Evolutionary conservation across 2,888 invertebrate species (phyloP).

Genomic region (Agrotis exclamationis): DNA sequence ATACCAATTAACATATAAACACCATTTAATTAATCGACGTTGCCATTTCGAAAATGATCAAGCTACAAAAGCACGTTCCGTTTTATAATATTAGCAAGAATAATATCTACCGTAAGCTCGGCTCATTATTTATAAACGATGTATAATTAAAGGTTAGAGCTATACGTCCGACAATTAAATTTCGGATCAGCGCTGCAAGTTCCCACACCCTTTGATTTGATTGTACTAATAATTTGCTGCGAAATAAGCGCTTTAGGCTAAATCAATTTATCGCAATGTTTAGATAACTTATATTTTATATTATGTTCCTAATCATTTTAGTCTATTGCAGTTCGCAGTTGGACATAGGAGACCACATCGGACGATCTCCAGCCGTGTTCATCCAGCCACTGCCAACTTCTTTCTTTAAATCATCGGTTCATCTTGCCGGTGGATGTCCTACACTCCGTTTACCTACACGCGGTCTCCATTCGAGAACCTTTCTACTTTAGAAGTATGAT

Average conservation of each 20-base stretch:
- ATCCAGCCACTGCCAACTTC: no score
- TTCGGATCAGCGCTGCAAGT: conserved; percentile 68
- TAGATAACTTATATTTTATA: conserved; percentile 11
- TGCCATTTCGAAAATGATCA: conserved; percentile 32
- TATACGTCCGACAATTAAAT: conserved; percentile 75
- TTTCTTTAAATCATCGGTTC: no score
- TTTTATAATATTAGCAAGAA: conserved; percentile 34
- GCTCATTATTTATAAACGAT: conserved; percentile 59
- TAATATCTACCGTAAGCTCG: conserved; percentile 46
- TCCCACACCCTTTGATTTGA: conserved; percentile 77
- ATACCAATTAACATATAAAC: not conserved
- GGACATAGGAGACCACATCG: no score
- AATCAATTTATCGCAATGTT: conserved; percentile 8
- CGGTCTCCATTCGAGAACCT: no score
- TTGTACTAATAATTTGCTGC: conserved; percentile 43
- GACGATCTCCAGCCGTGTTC: no score
- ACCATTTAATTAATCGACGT: conserved; percentile 9
- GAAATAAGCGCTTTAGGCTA: conserved; percentile 67
- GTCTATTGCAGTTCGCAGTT: no score
- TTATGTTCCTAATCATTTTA: no score
- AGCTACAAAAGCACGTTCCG: conserved; percentile 23
- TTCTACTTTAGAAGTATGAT: not conserved
- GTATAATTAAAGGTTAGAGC: conserved; percentile 69
- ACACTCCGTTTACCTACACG: no score
- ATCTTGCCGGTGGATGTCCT: no score